Evolutionary conservation across 1,140 invertebrate genomes (phyloP).

Genomic region (Neodiprion lecontei): DNA sequence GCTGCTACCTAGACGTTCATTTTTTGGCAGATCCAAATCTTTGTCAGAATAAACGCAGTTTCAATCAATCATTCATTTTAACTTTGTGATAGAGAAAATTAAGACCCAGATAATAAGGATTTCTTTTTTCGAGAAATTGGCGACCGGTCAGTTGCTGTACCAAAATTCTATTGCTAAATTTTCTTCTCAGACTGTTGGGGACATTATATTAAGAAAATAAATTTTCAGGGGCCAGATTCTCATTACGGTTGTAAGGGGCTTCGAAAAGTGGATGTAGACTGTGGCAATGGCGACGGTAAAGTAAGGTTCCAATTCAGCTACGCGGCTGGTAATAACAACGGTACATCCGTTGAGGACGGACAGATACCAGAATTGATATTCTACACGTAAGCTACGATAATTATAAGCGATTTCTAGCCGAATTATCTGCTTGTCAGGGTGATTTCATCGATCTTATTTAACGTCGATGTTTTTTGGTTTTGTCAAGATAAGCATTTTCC

Average conservation of each 20-base stretch:
- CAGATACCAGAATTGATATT: slow-evolving; percentile 92
- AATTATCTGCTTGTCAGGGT: too few relatives aligned
- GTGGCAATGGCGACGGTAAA: slow-evolving; percentile 72
- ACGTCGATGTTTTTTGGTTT: too few relatives aligned
- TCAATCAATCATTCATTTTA: background rate
- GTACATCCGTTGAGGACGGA: slow-evolving; percentile 88
- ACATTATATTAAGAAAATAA: background rate
- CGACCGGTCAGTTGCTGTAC: too few relatives aligned
- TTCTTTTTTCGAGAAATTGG: background rate
- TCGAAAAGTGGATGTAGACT: slow-evolving; percentile 78
- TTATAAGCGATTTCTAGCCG: too few relatives aligned
- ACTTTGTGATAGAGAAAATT: too few relatives aligned
- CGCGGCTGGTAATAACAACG: slow-evolving; percentile 88
- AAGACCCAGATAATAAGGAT: slow-evolving; percentile 1
- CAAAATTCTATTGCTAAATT: slow-evolving; percentile 32
- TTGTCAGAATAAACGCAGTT: slow-evolving; percentile 3
- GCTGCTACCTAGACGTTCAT: background rate
- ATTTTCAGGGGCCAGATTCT: slow-evolving; percentile 82
- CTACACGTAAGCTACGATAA: slow-evolving; percentile 63
- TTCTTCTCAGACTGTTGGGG: background rate
- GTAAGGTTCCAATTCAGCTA: slow-evolving; percentile 88
- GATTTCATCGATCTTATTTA: too few relatives aligned
- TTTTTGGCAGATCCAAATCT: background rate
- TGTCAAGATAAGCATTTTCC: too few relatives aligned
- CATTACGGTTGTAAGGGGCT: slow-evolving; percentile 87